These are phyloP conservation scores for Lydus trimaculatus DNA, from an alignment of 2,888 invertebrate species.

Conservation along the genomic window DNA sequence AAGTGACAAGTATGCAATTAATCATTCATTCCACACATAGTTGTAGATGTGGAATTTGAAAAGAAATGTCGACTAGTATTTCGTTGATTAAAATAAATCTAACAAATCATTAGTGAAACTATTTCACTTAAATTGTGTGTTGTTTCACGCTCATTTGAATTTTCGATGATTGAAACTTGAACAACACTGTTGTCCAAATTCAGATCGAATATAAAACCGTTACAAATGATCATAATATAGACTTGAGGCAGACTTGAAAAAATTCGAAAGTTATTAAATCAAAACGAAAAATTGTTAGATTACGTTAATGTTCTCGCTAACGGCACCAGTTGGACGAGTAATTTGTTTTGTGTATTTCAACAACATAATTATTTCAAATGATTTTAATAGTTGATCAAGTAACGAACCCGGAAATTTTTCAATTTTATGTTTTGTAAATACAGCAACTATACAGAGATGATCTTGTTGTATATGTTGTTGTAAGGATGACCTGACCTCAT, in stretches of 20 bases:
- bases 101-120: background rate
- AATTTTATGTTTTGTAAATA: background rate
- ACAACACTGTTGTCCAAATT: background rate
- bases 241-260: background rate
- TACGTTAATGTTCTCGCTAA: background rate
- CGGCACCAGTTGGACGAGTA: background rate
- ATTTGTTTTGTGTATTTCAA: too few relatives aligned
- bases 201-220: background rate
- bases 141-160: background rate
- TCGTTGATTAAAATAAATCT: background rate
- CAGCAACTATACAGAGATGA: background rate
- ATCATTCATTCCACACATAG: background rate
- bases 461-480: background rate
- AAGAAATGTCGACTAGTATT: background rate
- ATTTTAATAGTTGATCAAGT: background rate
- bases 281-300: background rate
- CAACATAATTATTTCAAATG: background rate
- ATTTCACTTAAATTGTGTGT: background rate
- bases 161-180: background rate
- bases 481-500: conserved; percentile 1
- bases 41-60: background rate
- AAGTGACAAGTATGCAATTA: background rate
- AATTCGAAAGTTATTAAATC: background rate
- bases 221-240: background rate
- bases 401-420: background rate